Percentiles rank a stretch among this genome's conserved stretches.
Evolutionary conservation across 2,888 invertebrate species (phyloP).

Genomic region (Metopia argyrocephala): DNA sequence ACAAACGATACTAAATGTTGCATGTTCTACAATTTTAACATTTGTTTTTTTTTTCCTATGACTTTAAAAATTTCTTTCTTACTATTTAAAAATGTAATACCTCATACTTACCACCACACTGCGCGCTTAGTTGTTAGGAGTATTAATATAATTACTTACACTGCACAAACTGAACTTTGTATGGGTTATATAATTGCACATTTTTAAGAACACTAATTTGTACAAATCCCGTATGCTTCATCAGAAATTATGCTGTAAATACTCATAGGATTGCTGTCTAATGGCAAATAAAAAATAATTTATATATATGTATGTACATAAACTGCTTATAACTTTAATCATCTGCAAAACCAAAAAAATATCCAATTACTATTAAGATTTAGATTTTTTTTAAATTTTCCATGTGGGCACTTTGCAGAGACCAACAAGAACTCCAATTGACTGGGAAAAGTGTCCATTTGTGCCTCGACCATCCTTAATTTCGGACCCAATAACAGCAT

Average conservation of each 20-base stretch:
- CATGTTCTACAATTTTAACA: no score
- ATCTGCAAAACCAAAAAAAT: not conserved
- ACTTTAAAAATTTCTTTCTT: no score
- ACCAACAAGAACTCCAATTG: slow-evolving; percentile 82
- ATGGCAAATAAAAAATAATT: not conserved
- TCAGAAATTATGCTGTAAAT: slow-evolving; percentile 38
- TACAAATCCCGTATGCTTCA: not conserved
- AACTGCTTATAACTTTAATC: slow-evolving; percentile 10
- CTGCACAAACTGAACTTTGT: slow-evolving; percentile 13
- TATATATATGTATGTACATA: slow-evolving; percentile 24
- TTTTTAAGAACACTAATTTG: not conserved
- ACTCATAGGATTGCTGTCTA: slow-evolving; percentile 16
- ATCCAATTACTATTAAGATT: slow-evolving; percentile 15
- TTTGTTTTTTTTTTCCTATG: no score
- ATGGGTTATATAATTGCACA: not conserved
- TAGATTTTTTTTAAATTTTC: slow-evolving; percentile 44
- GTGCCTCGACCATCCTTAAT: slow-evolving; percentile 92
- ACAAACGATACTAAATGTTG: slow-evolving; percentile 54
- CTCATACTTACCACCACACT: slow-evolving; percentile 70
- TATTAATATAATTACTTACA: slow-evolving; percentile 25
- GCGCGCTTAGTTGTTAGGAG: slow-evolving; percentile 60
- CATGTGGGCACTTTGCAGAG: slow-evolving; percentile 75
- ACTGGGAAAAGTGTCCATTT: slow-evolving; percentile 93
- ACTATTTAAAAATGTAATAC: no score
- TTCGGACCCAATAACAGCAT: slow-evolving; percentile 91